A percentile compares a stretch with the other conserved stretches of the same genome.
Evolutionary conservation across 1,140 invertebrate genomes (phyloP).

Genomic region (Ladona fulva): DNA sequence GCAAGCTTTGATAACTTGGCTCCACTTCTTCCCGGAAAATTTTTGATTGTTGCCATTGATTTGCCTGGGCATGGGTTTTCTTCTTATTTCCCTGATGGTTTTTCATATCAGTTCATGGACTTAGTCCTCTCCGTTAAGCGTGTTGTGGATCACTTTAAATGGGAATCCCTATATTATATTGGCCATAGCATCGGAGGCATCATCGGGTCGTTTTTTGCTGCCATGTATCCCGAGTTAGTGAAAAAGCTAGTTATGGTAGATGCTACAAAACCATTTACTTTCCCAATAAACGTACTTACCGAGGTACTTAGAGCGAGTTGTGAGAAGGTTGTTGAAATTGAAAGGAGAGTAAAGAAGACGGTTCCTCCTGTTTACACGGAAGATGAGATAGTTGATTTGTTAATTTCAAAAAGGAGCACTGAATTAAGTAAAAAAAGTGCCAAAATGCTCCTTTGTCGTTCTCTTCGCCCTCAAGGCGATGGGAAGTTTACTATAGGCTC

Average conservation of each 20-base stretch:
- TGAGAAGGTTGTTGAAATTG: neutral
- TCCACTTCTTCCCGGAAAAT: constrained; percentile 32
- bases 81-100: constrained; percentile 24
- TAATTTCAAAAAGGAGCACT: neutral
- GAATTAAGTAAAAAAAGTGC: neutral
- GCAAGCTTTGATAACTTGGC: constrained; percentile 60
- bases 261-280: constrained; percentile 31
- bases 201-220: constrained; percentile 35
- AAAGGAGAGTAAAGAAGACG: neutral
- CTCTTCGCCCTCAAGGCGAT: neutral
- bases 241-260: constrained; percentile 45
- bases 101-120: constrained; percentile 36
- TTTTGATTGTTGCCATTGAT: constrained; percentile 26
- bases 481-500: neutral
- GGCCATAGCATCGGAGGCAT: constrained; percentile 48
- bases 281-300: constrained; percentile 23
- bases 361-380: neutral
- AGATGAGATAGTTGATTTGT: neutral
- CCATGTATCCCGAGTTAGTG: constrained; percentile 42
- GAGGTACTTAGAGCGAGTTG: neutral
- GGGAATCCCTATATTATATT: constrained; percentile 43
- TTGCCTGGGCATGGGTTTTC: constrained; percentile 28
- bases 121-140: constrained; percentile 40
- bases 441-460: neutral
- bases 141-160: constrained; percentile 46